phyloP scores from a whole-genome alignment of 2,113 vertebrate species.

The Percina caprodes region DNA sequence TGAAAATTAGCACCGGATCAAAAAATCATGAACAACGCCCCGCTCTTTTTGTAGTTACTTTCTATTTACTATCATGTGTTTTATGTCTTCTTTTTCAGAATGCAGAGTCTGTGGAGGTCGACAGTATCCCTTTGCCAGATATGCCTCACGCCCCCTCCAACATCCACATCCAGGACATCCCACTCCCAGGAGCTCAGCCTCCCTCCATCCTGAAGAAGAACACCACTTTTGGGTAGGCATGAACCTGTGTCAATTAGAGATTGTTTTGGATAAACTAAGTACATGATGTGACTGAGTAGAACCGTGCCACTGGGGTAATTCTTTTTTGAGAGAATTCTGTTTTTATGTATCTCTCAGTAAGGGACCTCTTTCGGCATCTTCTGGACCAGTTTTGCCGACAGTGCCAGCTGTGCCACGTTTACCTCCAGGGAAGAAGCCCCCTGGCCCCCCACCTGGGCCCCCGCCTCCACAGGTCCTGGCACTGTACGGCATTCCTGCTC shows the following conservation, averaged over 20 bases:
- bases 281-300: neutral
- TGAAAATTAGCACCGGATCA: too few species aligned
- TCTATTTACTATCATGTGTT: neutral
- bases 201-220: slow-evolving; percentile 98
- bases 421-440: slow-evolving; percentile 95
- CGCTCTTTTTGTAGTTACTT: neutral
- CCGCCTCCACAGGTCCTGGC: slow-evolving; percentile 94
- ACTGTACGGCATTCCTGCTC: slow-evolving; percentile 88
- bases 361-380: slow-evolving; percentile 81
- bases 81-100: slow-evolving; percentile 84
- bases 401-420: slow-evolving; percentile 91
- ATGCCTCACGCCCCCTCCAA: slow-evolving; percentile 99
- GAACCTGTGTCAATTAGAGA: neutral
- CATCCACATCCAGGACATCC: slow-evolving; percentile 98
- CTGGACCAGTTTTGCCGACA: slow-evolving; percentile 85
- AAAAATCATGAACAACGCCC: too few species aligned
- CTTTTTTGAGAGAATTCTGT: slow-evolving; percentile 1
- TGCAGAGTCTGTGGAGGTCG: slow-evolving; percentile 97
- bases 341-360: slow-evolving; percentile 70
- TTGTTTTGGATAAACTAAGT: neutral
- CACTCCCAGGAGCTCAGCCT: slow-evolving; percentile 96
- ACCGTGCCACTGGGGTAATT: neutral
- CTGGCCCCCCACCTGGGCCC: slow-evolving; percentile 95
- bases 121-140: slow-evolving; percentile 97
- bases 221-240: slow-evolving; percentile 89